Conservation (phyloP, 1,140 invertebrate species). For the Lordiphosa clarofinis region DNA sequence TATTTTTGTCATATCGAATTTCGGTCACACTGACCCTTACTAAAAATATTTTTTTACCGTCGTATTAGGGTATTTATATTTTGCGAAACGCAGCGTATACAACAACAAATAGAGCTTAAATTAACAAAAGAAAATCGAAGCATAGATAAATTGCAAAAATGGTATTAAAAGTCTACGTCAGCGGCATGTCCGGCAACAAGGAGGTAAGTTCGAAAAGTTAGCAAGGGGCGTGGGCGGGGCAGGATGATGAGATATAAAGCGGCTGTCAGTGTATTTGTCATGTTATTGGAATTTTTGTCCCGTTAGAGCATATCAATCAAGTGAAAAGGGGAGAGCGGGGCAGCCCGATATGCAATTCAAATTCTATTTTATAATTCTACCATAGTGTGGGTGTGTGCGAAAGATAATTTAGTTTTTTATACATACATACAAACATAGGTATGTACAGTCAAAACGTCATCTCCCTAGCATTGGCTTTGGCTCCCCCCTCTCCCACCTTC, state of each 20-base stretch:
- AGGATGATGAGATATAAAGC: constrained; percentile 19
- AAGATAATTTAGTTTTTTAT: constrained; percentile 35
- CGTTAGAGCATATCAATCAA: constrained; percentile 30
- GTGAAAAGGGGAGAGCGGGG: constrained; percentile 11
- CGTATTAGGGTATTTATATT: constrained; percentile 5
- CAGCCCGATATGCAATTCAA: constrained; percentile 47
- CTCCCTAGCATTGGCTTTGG: constrained; percentile 16
- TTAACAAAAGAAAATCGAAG: constrained; percentile 20
- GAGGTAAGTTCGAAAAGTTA: constrained; percentile 84
- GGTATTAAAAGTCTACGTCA: constrained; percentile 94
- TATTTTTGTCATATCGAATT: constrained; percentile 26
- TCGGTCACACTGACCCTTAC: constrained; percentile 8
- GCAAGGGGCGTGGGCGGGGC: constrained; percentile 14
- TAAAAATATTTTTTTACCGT: constrained; percentile 6
- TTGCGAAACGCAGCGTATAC: constrained; percentile 16
- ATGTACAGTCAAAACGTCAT: constrained; percentile 72
- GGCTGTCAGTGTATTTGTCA: constrained; percentile 53
- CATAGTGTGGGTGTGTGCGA: constrained; percentile 14
- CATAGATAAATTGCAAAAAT: constrained; percentile 81
- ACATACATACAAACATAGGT: constrained; percentile 21
- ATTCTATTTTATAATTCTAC: constrained; percentile 43
- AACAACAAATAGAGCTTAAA: constrained; percentile 12
- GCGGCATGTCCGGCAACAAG: constrained; percentile 94
- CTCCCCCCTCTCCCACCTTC: not conserved
- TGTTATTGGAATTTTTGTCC: constrained; percentile 67